Conservation (phyloP, 2,113 vertebrate species). For the Ammospiza caudacuta region DNA sequence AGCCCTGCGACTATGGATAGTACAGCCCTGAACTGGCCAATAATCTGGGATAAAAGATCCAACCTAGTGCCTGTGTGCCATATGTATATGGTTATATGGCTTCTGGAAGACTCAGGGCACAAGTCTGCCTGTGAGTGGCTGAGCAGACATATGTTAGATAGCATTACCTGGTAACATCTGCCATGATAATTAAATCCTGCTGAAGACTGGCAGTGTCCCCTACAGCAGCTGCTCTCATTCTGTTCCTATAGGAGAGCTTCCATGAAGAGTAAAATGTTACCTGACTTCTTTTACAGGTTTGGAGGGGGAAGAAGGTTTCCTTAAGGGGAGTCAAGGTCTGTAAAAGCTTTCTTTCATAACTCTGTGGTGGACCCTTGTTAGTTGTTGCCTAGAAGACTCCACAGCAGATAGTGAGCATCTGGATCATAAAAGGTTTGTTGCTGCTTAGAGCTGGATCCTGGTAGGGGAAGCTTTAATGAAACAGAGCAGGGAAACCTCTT, state of each 20-base stretch:
- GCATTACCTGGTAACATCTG: conserved; percentile 21
- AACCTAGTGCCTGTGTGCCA: background rate
- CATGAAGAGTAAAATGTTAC: background rate
- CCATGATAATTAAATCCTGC: background rate
- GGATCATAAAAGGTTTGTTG: conserved; percentile 1
- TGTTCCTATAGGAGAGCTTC: background rate
- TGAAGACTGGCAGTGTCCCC: background rate
- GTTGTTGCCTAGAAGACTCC: background rate
- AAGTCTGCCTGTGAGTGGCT: background rate
- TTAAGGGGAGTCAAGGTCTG: background rate
- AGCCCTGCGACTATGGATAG: background rate
- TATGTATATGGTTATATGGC: background rate
- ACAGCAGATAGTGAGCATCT: background rate
- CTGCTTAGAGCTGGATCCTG: background rate
- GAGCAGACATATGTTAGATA: conserved; percentile 5
- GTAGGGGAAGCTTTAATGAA: background rate
- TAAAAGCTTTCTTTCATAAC: background rate
- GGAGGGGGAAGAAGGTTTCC: background rate
- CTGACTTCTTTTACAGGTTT: background rate
- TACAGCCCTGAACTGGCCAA: background rate
- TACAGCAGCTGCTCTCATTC: background rate
- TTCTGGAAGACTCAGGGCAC: background rate
- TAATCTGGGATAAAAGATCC: background rate
- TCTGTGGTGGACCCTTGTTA: background rate
- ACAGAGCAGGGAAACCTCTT: background rate